Evolutionary conservation across 2,797 vertebrate genomes (phyloP).

Genomic region (Parotocinclus haroldoi): DNA sequence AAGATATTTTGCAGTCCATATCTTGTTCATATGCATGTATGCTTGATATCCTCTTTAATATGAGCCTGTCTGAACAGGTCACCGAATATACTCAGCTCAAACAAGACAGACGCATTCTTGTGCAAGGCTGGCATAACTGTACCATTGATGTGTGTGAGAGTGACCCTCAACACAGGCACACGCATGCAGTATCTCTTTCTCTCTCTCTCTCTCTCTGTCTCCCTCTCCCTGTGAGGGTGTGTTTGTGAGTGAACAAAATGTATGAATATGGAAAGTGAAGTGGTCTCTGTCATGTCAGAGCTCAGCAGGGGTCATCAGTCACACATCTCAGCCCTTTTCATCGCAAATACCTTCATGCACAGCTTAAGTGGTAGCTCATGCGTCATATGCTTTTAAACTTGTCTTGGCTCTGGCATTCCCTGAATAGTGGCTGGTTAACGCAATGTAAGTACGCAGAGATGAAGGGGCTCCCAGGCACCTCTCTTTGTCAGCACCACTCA

Average conservation of each 20-base stretch:
- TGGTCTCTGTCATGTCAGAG: slow-evolving; percentile 61
- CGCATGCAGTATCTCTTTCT: too few relatives aligned
- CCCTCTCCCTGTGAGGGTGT: neutral
- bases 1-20: neutral
- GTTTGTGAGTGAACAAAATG: neutral
- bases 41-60: slow-evolving; percentile 1
- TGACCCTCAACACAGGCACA: too few relatives aligned
- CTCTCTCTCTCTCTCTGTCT: too few relatives aligned
- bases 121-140: too few relatives aligned
- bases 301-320: slow-evolving; percentile 44
- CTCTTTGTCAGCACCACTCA: slow-evolving; percentile 65
- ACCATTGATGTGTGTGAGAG: too few relatives aligned
- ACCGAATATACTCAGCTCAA: neutral
- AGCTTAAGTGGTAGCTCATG: slow-evolving; percentile 44
- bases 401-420: slow-evolving; percentile 22
- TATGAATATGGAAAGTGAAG: slow-evolving; percentile 12
- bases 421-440: slow-evolving; percentile 46
- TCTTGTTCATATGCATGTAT: neutral
- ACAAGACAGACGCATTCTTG: too few relatives aligned
- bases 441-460: slow-evolving; percentile 48
- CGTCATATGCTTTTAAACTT: slow-evolving; percentile 55
- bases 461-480: slow-evolving; percentile 63
- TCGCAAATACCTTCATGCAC: slow-evolving; percentile 53
- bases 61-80: neutral
- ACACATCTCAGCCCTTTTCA: slow-evolving; percentile 42